These are phyloP conservation scores for Ditylenchus dipsaci DNA, from an alignment of 1,140 invertebrate genomes.

Conservation along the genomic window DNA sequence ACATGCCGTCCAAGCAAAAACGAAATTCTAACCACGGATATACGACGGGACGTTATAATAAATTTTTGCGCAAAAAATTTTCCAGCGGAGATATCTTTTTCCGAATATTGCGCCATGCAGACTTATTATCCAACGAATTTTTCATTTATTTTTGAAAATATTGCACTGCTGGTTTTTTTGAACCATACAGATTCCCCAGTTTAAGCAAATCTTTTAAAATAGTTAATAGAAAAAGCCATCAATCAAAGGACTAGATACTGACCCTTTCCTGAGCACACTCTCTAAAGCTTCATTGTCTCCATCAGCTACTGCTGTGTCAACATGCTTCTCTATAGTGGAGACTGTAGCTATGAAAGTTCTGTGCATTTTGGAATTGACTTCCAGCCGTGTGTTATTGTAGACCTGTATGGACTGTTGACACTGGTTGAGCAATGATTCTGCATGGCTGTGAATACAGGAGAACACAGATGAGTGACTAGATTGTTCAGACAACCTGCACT, in stretches of 20 bases:
- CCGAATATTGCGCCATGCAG: too few relatives aligned
- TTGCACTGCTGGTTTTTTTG: too few relatives aligned
- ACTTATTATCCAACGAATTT: too few relatives aligned
- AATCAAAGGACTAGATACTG: background rate
- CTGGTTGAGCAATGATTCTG: background rate
- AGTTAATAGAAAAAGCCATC: too few relatives aligned
- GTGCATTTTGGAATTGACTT: conserved; percentile 11
- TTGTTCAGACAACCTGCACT: conserved; percentile 14
- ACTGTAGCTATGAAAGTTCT: background rate
- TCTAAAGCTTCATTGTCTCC: conserved; percentile 6
- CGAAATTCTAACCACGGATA: too few relatives aligned
- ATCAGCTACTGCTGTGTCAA: background rate
- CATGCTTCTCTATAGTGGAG: background rate
- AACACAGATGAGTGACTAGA: background rate
- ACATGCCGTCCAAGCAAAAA: too few relatives aligned
- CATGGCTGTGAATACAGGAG: conserved; percentile 5
- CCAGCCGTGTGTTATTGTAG: conserved; percentile 6
- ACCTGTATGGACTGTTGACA: conserved; percentile 5
- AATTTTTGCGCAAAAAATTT: too few relatives aligned
- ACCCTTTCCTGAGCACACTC: conserved; percentile 1
- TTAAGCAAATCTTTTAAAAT: too few relatives aligned
- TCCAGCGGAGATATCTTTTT: too few relatives aligned
- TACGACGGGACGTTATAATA: too few relatives aligned
- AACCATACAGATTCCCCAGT: too few relatives aligned
- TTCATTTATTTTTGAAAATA: too few relatives aligned